Evolutionary conservation across 1,140 invertebrate genomes (phyloP).

Genomic region (Cotesia vestalis): DNA sequence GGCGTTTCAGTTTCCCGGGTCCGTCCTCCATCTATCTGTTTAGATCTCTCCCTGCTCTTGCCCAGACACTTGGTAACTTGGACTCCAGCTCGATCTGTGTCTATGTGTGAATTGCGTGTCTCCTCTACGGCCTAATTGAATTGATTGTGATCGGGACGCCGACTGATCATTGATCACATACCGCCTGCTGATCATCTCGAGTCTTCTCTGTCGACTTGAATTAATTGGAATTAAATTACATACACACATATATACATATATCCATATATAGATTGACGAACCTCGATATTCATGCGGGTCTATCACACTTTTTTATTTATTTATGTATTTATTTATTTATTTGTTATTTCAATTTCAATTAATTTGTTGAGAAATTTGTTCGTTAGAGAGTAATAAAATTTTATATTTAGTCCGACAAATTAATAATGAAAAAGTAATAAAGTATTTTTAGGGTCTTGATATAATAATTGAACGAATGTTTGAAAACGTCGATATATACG

Average conservation of each 20-base stretch:
- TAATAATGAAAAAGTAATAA: no score
- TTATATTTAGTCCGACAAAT: no score
- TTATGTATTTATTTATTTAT: no score
- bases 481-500: not conserved
- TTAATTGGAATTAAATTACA: constrained; percentile 24
- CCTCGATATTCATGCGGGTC: not conserved
- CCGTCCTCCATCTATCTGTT: not conserved
- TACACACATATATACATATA: not conserved
- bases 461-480: constrained; percentile 1
- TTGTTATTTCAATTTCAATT: no score
- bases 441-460: no score
- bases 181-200: constrained; percentile 26
- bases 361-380: no score
- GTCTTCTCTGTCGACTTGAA: constrained; percentile 13
- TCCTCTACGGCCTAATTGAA: constrained; percentile 15
- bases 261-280: not conserved
- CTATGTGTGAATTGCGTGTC: not conserved
- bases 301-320: not conserved
- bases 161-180: constrained; percentile 30
- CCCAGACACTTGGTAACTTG: no score
- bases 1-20: not conserved
- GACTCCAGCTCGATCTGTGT: no score
- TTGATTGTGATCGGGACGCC: constrained; percentile 28
- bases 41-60: not conserved
- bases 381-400: no score